Evolutionary conservation across 2,888 invertebrate genomes (phyloP), one percentile per base, ranked within the genome.

Genomic region (Allygus modestus): DNA sequence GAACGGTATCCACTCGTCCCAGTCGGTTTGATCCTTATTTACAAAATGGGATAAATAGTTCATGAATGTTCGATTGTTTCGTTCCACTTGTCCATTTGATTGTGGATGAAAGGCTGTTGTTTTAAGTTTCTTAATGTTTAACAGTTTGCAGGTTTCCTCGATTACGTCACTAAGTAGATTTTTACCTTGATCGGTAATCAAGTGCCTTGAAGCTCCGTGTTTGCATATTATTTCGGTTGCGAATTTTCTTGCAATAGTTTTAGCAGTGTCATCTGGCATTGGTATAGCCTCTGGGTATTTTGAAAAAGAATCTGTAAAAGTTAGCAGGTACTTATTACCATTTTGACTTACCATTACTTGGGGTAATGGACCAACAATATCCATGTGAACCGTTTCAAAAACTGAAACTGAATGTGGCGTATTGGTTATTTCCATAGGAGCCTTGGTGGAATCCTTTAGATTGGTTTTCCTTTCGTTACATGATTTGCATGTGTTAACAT

Each of bases 1-100:
- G 46, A 88, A 87, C 17, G 86, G 85, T 26, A 90, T 65, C 85
- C 87, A 89, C 46, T 88, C 85, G 81, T 89, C 89, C 89, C 89
- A 90, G 83, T 89, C 87, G 9, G 83, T 84, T 85, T 88, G 87
- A 17, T 88, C 83, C 31, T 81, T 11, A 26, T 87, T 87, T 9
- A 89, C 88, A 81, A 86, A 89, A 81, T 89, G 88, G 84, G 88
- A 87, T 0, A 90, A 54, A 84, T 89, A 89, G 26, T 89, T 89
- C 5, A 86, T 87, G 31, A 90, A 69, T 0, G 89, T 89, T 20
- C 86, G 46, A 81, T 90, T 89, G 43, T 86, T 87, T 31, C 90
- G 84, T 86, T 89, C 90, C 7, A 89, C 65, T 1, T 87, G 86
- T 7, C 89, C 89, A 61, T 89, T 89, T 11, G 85, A 86, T 87